These are phyloP conservation scores for Caenorhabditis inopinata DNA, from an alignment of 1,140 invertebrate species.

Conservation along the genomic window DNA sequence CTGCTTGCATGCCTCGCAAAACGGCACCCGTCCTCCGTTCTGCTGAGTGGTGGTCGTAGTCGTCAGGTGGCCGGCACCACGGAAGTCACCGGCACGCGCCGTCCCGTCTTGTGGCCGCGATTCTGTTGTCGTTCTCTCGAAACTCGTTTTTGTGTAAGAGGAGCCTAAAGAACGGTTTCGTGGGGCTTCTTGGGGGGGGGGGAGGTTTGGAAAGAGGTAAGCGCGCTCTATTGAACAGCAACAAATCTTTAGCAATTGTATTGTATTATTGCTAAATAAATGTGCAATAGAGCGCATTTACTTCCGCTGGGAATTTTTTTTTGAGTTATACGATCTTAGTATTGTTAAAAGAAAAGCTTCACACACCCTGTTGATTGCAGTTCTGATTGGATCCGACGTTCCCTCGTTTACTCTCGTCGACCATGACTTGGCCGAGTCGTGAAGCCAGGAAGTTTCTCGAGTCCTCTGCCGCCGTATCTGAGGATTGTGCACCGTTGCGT, in stretches of 20 bases:
- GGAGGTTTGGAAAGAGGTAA: neutral
- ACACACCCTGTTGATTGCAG: neutral
- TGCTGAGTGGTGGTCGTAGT: neutral
- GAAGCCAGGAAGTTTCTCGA: neutral
- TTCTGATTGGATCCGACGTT: neutral
- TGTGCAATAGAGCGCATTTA: neutral
- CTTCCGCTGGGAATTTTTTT: no score
- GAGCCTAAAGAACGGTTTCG: neutral
- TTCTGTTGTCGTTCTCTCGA: neutral
- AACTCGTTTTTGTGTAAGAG: conserved; percentile 9
- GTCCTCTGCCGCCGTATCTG: neutral
- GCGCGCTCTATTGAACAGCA: neutral
- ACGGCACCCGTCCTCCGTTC: conserved; percentile 44
- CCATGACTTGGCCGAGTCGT: neutral
- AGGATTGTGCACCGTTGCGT: neutral
- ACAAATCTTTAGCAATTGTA: no score
- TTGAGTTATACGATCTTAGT: no score
- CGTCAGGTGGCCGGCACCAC: neutral
- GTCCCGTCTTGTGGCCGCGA: neutral
- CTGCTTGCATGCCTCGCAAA: conserved; percentile 53
- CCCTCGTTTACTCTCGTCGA: neutral
- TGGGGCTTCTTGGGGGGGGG: neutral
- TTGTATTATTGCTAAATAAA: no score
- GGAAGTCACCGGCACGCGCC: neutral
- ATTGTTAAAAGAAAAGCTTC: neutral